Evolutionary conservation across 2,888 invertebrate species (phyloP), one percentile per base, ranked within the genome.

Genomic region (Thecophora atra): DNA sequence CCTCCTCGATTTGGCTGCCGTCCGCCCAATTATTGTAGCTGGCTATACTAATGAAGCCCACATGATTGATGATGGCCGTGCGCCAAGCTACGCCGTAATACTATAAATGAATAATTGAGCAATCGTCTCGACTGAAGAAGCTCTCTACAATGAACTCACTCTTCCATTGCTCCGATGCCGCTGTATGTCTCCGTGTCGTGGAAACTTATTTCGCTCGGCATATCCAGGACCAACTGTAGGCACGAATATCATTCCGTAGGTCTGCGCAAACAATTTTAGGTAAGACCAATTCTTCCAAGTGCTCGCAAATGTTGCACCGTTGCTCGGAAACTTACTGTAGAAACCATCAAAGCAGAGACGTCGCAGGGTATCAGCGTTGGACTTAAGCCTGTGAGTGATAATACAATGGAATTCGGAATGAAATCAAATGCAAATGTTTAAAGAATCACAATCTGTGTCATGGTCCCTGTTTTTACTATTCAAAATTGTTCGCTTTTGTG

Each of bases 1-100:
- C 91, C 54, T 91, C 90, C 82, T 93, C 93, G 71, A 93, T 91
- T 85, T 93, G 92, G 13, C 92, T 92, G 6, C 93, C 93, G 83
- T 92, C 92, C 77, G 91, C 91, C 92, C 92, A 93, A 81, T 92
- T 92, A 81, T 93, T 93, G 81, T 91, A 93, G 72, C 92, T 92
- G 54, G 91, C 92, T 71, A 93, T 89, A 13, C 90, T 90, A 19
- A 93, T 85, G 69, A 90, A 88, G 70, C 87, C 86, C 13, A 90
- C 88, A 26, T 88, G 87, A 62, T 89, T 87, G 8, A 88, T 86
- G 15, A 91, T 83, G 1, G 91, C 91, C 47, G 88, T 89, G 67
- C 89, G 86, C 89, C 91, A 91, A 0, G 89, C 89, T 0, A 89
- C 88, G 72, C 89, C 90, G 79, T 91, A 93, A 80, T 93, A 92